Evolutionary conservation across 2,888 invertebrate genomes (phyloP).

Genomic region (Mythimna impura): DNA sequence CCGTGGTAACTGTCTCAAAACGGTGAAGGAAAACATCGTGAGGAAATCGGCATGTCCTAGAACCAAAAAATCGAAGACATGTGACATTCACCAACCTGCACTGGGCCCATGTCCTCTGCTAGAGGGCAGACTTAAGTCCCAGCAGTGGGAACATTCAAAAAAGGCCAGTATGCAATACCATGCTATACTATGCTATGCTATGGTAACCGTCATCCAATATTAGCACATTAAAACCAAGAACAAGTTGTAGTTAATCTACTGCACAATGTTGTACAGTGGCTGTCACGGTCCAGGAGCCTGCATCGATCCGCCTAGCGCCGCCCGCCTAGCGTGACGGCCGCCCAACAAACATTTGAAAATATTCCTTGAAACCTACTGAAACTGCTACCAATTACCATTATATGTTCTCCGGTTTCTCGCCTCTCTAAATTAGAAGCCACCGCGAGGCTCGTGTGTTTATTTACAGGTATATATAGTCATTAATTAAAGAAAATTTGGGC

Average conservation of each 20-base stretch:
- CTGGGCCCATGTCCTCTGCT: no score
- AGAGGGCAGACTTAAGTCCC: no score
- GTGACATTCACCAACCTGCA: no score
- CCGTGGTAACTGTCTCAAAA: no score
- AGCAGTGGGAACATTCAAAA: no score
- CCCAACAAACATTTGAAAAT: slow-evolving; percentile 30
- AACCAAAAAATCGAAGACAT: no score
- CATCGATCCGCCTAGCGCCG: slow-evolving; percentile 50
- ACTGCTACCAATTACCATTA: slow-evolving; percentile 28
- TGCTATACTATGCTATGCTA: no score
- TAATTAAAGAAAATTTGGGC: not conserved
- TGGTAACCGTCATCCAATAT: no score
- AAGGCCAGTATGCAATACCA: no score
- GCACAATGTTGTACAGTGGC: not conserved
- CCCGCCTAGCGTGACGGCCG: slow-evolving; percentile 35
- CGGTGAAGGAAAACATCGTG: no score
- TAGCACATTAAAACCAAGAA: not conserved
- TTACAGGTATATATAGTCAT: not conserved
- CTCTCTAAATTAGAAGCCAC: slow-evolving; percentile 5
- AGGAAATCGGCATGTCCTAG: no score
- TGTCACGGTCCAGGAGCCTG: slow-evolving; percentile 38
- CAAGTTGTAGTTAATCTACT: slow-evolving; percentile 21
- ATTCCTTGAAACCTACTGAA: slow-evolving; percentile 30
- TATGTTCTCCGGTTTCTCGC: slow-evolving; percentile 1
- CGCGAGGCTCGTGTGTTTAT: not conserved